Evolutionary conservation across 2,888 invertebrate species (phyloP), one percentile per base, ranked within the genome.

Genomic region (Epiperipatus broadwayi): DNA sequence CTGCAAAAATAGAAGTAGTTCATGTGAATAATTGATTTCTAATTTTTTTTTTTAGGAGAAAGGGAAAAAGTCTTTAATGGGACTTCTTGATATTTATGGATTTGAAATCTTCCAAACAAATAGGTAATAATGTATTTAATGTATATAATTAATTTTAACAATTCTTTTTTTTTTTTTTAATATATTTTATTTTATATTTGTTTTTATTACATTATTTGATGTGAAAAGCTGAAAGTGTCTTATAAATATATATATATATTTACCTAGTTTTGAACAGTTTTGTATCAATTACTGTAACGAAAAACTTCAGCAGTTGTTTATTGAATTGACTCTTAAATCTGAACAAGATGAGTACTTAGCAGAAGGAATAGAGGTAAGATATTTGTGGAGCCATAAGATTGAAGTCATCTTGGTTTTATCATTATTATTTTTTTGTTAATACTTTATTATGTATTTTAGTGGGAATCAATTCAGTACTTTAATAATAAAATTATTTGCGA

Each of bases 241-340:
- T n/a, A n/a, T n/a, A n/a, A 14, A 8, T 30, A 12, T 28, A 15
- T 8, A n/a, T 30, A 25, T 41, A 12, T 25, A 37, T 36, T 38
- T 41, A 53, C 57, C 42, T 53, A 78, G 78, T 53, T 79, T 79
- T 57, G 78, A 79, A 58, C 87, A 89, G 60, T 79, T 89, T 57
- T 87, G 87, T 64, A 89, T 89, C 45, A 89, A 89, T 63, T 87
- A 79, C 64, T 89, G 87, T 59, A 89, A 89, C 57, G 87, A 89
- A 63, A 89, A 89, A 59, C 67, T 89, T 43, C 87, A 89, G 57
- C 87, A 89, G 60, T 63, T 89, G 43, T 89, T 89, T 60, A 87
- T 89, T 53, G 78, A 85, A 58, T 61, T 87, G 52, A 87, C 87
- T 0, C 60, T 89, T 28, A 80, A 79, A 54, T 80, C 80, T 10